Conservation (phyloP, 2,113 vertebrate genomes). For the Pomatostomus ruficeps region DNA sequence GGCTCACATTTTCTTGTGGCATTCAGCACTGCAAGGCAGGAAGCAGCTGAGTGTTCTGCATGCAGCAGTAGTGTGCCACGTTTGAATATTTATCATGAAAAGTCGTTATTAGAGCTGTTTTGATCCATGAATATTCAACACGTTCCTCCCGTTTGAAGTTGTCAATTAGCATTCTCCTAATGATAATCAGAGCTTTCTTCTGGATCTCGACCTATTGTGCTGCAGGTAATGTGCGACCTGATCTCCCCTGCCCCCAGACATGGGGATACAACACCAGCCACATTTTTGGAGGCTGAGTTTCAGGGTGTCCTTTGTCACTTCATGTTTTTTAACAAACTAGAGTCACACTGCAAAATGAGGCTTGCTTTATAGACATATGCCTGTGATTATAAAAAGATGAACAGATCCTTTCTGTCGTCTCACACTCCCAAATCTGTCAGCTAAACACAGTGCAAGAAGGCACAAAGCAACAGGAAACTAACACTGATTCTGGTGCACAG, state of each 20-base stretch:
- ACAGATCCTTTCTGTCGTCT: not conserved
- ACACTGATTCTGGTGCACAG: not conserved
- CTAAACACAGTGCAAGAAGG: not conserved
- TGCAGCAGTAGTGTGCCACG: not conserved
- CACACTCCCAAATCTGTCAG: not conserved
- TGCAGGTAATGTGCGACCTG: not conserved
- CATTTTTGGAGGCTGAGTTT: not conserved
- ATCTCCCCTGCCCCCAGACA: not conserved
- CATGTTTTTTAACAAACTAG: not conserved
- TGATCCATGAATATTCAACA: conserved; percentile 18
- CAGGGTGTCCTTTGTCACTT: not conserved
- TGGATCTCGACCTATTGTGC: not conserved
- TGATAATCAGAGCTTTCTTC: not conserved
- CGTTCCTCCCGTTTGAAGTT: not conserved
- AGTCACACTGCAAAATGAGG: not conserved
- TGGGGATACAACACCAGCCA: not conserved
- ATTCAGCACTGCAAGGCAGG: not conserved
- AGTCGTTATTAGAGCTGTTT: not conserved
- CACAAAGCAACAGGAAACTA: not conserved
- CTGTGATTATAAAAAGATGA: not conserved
- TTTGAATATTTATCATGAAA: conserved; percentile 32
- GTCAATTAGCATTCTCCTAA: conserved; percentile 4
- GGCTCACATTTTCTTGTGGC: not conserved
- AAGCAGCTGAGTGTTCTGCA: not conserved
- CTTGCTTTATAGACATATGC: not conserved